Conservation (phyloP, 2,113 vertebrate species). For the Oreotrochilus melanogaster region DNA sequence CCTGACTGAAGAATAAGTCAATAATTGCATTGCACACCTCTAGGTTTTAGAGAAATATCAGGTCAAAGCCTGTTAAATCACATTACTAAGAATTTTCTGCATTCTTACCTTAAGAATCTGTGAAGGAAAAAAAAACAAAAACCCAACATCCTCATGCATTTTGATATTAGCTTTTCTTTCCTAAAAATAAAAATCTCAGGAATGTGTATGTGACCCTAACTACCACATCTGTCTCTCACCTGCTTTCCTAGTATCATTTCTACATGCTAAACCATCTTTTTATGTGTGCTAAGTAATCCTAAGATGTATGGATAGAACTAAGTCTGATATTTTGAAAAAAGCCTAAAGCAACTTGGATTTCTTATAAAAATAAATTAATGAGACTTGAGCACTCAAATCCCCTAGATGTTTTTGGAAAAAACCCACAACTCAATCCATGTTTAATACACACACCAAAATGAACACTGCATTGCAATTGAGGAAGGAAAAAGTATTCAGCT, state of each 20-base stretch:
- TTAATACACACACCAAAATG: neutral
- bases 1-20: neutral
- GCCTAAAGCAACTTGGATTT: neutral
- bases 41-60: neutral
- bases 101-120: neutral
- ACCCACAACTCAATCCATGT: neutral
- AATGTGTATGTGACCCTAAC: neutral
- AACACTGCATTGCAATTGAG: neutral
- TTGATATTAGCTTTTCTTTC: neutral
- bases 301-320: neutral
- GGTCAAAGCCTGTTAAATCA: neutral
- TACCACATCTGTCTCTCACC: neutral
- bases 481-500: neutral
- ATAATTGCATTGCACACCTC: neutral
- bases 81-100: neutral
- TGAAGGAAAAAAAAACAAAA: too few species aligned
- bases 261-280: neutral
- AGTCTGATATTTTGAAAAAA: neutral
- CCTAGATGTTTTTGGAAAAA: neutral
- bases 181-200: neutral
- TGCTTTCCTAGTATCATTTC: neutral
- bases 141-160: neutral
- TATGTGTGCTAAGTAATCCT: neutral
- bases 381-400: neutral
- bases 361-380: neutral